Evolutionary conservation across 2,113 vertebrate genomes (phyloP), one percentile per base, ranked within the genome.

Genomic region (Saguinus midas): DNA sequence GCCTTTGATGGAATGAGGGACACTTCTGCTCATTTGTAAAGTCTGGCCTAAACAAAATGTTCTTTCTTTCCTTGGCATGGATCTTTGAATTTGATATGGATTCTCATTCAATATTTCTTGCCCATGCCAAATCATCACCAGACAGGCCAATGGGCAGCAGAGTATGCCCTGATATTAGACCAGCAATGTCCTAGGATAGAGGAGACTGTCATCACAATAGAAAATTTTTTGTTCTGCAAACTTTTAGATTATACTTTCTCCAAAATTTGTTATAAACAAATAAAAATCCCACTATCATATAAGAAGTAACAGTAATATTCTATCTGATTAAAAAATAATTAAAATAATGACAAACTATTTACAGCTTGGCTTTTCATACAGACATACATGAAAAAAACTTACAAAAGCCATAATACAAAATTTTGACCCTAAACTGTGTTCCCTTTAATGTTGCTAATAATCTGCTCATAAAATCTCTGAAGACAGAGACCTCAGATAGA

Each of bases 391-490:
- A 78, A 29, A 76, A 95, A 95, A 86, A 35, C 32, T 55, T 88
- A 57, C 9, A 40, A 96, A 89, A 81, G n/a, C 17, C 23, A 55
- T 55, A 64, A 57, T 79, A 68, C 66, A 83, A 11, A 94, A 90
- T 66, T 85, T 48, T 50, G 20, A 21, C 27, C 23, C 32, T 85
- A 55, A 87, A 70, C 27, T 84, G n/a, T 85, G 17, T 29, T 83
- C 76, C 37, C 1, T 61, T 84, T 61, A 85, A 61, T 85, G 57
- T 68, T 75, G 78, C 57, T 70, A 95, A 85, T 82, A 73, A 84
- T 87, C 76, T 95, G 14, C 32, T 97, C 55, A 61, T 92, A 94
- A 97, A 97, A 96, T 68, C 57, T 75, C 87, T 83, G 55, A 95
- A 82, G 66, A 94, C 57, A 40, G 3, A 95, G 64, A 78, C 37